Conservation (phyloP, 2,797 vertebrate species). For the Falco rusticolus region DNA sequence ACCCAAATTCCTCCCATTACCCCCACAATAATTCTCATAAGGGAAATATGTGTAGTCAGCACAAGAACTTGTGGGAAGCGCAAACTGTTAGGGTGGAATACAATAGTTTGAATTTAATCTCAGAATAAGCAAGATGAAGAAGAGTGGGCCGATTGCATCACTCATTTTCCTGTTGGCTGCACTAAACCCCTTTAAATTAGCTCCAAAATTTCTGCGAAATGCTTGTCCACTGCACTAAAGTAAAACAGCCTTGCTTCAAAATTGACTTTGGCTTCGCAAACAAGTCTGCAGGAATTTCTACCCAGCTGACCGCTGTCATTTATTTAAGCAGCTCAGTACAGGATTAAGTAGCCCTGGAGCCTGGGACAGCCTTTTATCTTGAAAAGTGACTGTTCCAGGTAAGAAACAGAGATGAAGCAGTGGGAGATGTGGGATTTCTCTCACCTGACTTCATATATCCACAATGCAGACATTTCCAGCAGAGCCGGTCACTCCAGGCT, state of each 20-base stretch:
- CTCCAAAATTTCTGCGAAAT: conserved; percentile 10
- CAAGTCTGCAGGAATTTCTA: conserved; percentile 1
- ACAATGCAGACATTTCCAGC: conserved; percentile 20
- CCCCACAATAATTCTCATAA: not conserved
- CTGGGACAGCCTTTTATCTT: conserved; percentile 7
- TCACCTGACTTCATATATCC: conserved; percentile 44
- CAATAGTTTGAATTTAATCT: conserved; percentile 16
- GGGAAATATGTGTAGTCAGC: not conserved
- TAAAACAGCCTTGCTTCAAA: conserved; percentile 8
- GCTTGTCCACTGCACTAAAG: not conserved
- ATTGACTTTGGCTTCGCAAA: conserved; percentile 28
- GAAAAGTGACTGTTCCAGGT: conserved; percentile 26
- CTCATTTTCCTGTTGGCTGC: conserved; percentile 20
- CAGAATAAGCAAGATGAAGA: not conserved
- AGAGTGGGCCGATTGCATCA: conserved; percentile 1
- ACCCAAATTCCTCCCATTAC: not conserved
- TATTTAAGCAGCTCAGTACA: conserved; percentile 14
- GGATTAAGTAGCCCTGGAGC: conserved; percentile 1
- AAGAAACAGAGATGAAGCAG: not conserved
- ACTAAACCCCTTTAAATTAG: conserved; percentile 9
- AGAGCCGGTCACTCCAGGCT: not conserved
- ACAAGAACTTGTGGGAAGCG: not conserved
- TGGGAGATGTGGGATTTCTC: conserved; percentile 29
- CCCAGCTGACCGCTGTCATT: not conserved
- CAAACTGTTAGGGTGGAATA: not conserved